These are phyloP conservation scores for Condylostylus longicornis DNA, from an alignment of 1,140 invertebrate species.

Conservation along the genomic window DNA sequence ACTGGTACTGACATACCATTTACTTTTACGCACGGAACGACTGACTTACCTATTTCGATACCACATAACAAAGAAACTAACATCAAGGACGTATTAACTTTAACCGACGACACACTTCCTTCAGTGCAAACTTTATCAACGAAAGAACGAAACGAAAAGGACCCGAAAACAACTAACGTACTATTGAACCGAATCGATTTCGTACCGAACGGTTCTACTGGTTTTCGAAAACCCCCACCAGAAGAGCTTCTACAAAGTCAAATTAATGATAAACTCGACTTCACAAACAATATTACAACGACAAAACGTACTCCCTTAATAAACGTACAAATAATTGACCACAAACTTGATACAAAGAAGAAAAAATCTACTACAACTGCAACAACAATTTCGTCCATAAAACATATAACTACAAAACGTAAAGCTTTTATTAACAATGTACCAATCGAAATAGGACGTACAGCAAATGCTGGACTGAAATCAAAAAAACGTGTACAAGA, in stretches of 20 bases:
- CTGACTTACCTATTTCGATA: too few species aligned
- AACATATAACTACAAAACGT: constrained; percentile 12
- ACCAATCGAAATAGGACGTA: constrained; percentile 19
- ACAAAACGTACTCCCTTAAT: constrained; percentile 6
- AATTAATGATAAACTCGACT: constrained; percentile 27
- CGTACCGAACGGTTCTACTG: constrained; percentile 13
- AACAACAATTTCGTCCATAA: too few species aligned
- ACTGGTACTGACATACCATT: not conserved
- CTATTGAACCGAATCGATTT: constrained; percentile 11
- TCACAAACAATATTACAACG: constrained; percentile 10
- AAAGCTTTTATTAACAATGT: constrained; percentile 27
- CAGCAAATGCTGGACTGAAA: constrained; percentile 5
- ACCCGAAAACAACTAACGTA: constrained; percentile 12
- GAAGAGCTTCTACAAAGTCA: too few species aligned
- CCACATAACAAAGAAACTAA: not conserved
- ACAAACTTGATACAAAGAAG: constrained; percentile 22
- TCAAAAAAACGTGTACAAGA: too few species aligned
- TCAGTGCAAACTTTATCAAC: not conserved
- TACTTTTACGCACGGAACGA: too few species aligned
- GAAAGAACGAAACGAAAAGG: constrained; percentile 6
- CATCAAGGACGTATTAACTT: not conserved
- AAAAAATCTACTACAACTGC: constrained; percentile 16
- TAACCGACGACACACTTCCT: not conserved
- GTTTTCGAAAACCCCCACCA: constrained; percentile 15
- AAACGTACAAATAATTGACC: constrained; percentile 14